Base-by-base conservation (phyloP, 2,797 vertebrate genomes). In the Chelidonichthys spinosus region DNA sequence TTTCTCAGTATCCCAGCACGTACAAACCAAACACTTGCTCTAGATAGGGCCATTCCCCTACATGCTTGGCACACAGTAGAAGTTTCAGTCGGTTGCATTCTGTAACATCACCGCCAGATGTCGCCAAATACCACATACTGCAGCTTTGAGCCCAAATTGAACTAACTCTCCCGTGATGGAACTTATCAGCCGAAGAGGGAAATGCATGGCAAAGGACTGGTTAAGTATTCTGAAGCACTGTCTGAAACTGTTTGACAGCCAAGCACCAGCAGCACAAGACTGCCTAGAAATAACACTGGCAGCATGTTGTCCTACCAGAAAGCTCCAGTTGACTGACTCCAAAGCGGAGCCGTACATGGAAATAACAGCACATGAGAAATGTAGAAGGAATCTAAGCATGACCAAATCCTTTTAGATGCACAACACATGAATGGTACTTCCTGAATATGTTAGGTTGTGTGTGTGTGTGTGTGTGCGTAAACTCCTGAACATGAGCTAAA, bases 381-480 rank as follows among this genome's bases (percentile, higher is more conserved):
- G 49, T 69, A 68, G 78, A 73, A 56, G 55, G 33, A 86, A 82
- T 81, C 62, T 64, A 53, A 84, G 83, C 78, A 74, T 65, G 83
- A 72, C 73, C 72, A 66, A 69, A 84, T 79, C 69, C 60, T 81
- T 86, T 82, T 65, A 84, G 76, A 75, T 82, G 72, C 75, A 90
- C 87, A 87, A 92, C 62, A 79, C 82, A 74, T 13, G n/a, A 81
- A 63, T 71, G 66, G 46, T 74, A 43, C 71, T 53, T 76, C 52
- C 76, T 87, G 69, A 89, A 87, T 91, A 87, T 87, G 89, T 93
- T 60, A 85, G 72, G 36, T 64, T 62, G 60, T 58, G 58, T 73
- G 39, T 61, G 70, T 53, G 66, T 47, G 25, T 72, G 49, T 73
- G 50, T 65, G 67, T 47, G 58, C 49, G n/a, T 72, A 69, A 80